A percentile compares a stretch with the other conserved stretches of the same genome.
Conservation (phyloP, 2,797 vertebrate species). For the Onychomys torridus region DNA sequence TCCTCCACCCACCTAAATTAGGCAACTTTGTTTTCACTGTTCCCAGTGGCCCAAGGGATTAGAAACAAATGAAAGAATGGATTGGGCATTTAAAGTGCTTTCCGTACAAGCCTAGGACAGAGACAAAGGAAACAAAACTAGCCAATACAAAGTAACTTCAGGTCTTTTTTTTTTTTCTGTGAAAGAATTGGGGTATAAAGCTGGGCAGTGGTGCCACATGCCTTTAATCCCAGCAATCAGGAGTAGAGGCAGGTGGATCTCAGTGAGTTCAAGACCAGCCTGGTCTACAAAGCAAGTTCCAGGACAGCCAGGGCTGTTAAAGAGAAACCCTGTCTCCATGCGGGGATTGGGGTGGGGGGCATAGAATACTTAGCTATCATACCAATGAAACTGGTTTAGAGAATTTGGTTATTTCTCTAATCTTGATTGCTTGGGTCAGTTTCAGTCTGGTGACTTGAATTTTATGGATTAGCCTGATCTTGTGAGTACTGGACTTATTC, state of each 20-base stretch:
- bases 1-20: not conserved
- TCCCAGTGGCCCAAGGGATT: not conserved
- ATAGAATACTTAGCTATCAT: not conserved
- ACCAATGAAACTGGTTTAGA: not conserved
- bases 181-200: not conserved
- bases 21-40: not conserved
- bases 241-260: no score
- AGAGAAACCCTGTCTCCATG: no score
- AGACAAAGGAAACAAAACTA: not conserved
- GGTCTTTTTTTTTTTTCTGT: no score
- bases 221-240: no score
- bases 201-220: no score
- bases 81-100: not conserved
- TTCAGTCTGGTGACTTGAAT: not conserved
- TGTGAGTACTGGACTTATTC: not conserved
- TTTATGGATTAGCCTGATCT: not conserved
- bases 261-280: no score
- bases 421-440: not conserved
- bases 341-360: no score
- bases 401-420: not conserved
- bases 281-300: no score
- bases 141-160: not conserved
- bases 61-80: not conserved
- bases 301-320: no score
- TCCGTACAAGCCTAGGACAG: not conserved